These are phyloP conservation scores for Dolichotis patagonum DNA, from an alignment of 2,113 vertebrate species.

Conservation along the genomic window DNA sequence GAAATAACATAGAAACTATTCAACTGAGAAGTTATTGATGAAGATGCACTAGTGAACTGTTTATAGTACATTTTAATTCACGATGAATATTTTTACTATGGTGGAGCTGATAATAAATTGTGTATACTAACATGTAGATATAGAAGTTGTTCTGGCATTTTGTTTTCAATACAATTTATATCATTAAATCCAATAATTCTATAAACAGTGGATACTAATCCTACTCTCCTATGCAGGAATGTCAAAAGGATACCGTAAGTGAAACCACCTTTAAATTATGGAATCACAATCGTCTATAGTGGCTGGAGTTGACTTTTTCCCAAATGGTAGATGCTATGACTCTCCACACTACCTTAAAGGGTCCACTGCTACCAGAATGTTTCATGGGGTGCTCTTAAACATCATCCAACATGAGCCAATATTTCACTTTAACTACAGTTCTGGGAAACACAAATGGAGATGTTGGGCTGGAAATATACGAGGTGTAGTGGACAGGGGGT, in stretches of 20 bases:
- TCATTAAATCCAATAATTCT: neutral
- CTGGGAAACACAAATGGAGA: conserved; percentile 82
- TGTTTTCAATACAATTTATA: neutral
- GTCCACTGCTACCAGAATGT: conserved; percentile 29
- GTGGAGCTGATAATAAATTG: neutral
- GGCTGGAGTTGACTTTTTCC: neutral
- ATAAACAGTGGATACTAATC: neutral
- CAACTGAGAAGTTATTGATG: neutral
- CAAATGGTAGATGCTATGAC: conserved; percentile 13
- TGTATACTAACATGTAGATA: neutral
- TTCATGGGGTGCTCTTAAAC: conserved; percentile 63
- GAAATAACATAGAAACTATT: neutral
- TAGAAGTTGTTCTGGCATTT: neutral
- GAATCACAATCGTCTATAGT: neutral
- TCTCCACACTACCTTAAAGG: conserved; percentile 59
- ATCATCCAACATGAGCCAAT: conserved; percentile 68
- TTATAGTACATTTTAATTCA: neutral
- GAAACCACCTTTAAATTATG: neutral
- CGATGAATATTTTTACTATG: neutral
- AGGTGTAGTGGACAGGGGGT: conserved; percentile 57
- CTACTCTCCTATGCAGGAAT: neutral
- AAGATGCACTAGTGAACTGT: neutral
- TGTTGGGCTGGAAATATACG: conserved; percentile 77
- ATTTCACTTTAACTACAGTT: conserved; percentile 80
- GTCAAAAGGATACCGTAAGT: neutral